A percentile compares a stretch with the other conserved stretches of the same genome.
phyloP scores from a whole-genome alignment of 2,113 vertebrate species.

The Myodes glareolus region DNA sequence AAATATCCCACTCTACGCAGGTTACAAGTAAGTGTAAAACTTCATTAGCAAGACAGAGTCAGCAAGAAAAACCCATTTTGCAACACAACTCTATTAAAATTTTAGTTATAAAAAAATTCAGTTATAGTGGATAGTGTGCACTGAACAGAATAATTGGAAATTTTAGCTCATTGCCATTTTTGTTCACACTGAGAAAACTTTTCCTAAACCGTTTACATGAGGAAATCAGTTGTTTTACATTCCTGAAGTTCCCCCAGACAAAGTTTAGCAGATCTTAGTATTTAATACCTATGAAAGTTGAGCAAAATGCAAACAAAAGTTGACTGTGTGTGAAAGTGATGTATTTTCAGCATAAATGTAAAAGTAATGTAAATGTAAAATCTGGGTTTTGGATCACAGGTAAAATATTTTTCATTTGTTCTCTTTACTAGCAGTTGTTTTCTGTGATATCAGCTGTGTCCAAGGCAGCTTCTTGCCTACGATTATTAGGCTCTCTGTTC shows the following conservation, averaged over 20 bases:
- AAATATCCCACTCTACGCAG: conserved; percentile 6
- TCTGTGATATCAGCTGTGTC: not conserved
- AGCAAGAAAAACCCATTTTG: not conserved
- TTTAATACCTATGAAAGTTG: not conserved
- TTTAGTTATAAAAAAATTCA: not conserved
- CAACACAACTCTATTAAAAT: not conserved
- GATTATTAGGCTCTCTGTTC: not conserved
- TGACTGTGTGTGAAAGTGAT: not conserved
- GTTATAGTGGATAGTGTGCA: not conserved
- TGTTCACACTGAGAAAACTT: conserved; percentile 18
- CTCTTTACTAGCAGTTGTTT: not conserved
- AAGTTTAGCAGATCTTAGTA: not conserved
- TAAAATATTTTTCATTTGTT: not conserved
- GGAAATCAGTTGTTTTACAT: not conserved
- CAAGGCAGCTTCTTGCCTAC: not conserved
- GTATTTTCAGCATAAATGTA: not conserved
- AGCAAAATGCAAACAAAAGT: not conserved
- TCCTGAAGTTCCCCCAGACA: not conserved
- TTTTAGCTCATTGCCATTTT: conserved; percentile 38
- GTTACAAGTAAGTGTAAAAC: conserved; percentile 43
- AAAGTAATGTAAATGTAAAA: no score
- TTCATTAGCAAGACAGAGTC: conserved; percentile 32
- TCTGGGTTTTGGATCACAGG: not conserved
- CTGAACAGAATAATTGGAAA: not conserved
- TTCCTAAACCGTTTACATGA: not conserved